phyloP scores from a whole-genome alignment of 1,140 invertebrate genomes.

The Ceratina australensis region DNA sequence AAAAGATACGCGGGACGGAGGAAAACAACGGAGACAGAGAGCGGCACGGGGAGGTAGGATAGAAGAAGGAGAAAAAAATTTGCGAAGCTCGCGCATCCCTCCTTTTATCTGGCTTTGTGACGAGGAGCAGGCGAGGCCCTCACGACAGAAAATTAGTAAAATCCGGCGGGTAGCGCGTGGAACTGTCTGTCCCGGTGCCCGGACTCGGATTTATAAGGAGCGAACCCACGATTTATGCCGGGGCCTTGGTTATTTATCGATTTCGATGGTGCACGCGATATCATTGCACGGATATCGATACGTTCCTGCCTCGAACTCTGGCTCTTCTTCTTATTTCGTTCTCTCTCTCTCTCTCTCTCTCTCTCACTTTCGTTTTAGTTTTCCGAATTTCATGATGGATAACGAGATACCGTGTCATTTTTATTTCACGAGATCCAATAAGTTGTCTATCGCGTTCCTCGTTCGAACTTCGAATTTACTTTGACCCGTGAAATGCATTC shows the following conservation, averaged over 20 bases:
- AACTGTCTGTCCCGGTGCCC: slow-evolving; percentile 71
- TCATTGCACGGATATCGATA: slow-evolving; percentile 78
- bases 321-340: slow-evolving; percentile 28
- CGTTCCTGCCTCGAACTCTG: slow-evolving; percentile 62
- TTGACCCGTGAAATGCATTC: slow-evolving; percentile 55
- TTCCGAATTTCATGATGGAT: background rate
- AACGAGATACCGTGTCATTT: no score
- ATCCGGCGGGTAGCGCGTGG: slow-evolving; percentile 71
- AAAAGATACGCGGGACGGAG: slow-evolving; percentile 1
- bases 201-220: slow-evolving; percentile 77
- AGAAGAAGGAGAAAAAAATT: slow-evolving; percentile 50
- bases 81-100: slow-evolving; percentile 52
- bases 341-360: slow-evolving; percentile 4
- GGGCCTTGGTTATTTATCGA: slow-evolving; percentile 76
- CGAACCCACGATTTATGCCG: slow-evolving; percentile 76
- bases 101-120: slow-evolving; percentile 67
- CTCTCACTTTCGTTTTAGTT: background rate
- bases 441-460: background rate
- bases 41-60: slow-evolving; percentile 11
- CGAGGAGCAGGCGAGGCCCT: slow-evolving; percentile 44
- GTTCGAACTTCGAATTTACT: slow-evolving; percentile 48
- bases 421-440: background rate
- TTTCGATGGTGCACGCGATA: slow-evolving; percentile 78
- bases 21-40: slow-evolving; percentile 20
- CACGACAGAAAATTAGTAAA: slow-evolving; percentile 79